Evolutionary conservation across 1,140 invertebrate species (phyloP), one percentile per base, ranked within the genome.

Genomic region (Paramacrobiotus metropolitanus): DNA sequence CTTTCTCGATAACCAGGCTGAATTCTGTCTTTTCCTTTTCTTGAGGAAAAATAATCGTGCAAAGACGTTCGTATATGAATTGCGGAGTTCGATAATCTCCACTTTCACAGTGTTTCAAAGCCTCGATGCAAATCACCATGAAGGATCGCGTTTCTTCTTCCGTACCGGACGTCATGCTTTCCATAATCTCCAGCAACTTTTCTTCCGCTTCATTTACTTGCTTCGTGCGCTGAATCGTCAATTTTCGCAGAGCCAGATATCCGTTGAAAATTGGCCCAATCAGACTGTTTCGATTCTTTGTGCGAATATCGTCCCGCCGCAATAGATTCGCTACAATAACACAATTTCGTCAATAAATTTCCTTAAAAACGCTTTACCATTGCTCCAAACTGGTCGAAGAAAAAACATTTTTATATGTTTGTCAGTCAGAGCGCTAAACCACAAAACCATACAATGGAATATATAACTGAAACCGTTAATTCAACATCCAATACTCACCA

Each of bases 11-110:
- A 0, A 86, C 89, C 44, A 97, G 78, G 73, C 90, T 91, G 73
- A 98, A 97, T 75, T 96, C 92, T 1, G 86, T 87, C 20, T 92
- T 82, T 71, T 95, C 91, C 68, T 92, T 94, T 72, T 95, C 91
- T 72, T 96, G 91, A 0, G 92, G 91, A 73, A 92, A 90, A 64
- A 97, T 96, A 61, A 95, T 92, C 2, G 90, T 95, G 69, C 92
- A 97, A 0, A 97, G 78, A 45, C 93, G 78, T 76, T 97, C 92
- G 72, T 96, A 96, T 44, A 80, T 79, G 67, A 97, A 96, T 3
- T 96, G 89, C 0, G 93, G 93, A 1, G 92, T 96, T 63, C 88
- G 78, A 59, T 93, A 83, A 73, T 97, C 93, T 70, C 90, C 85
- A 29, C 83, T 77, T 55, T 84, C 24, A 24, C 48, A 20, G 15